Conservation (phyloP, 2,888 invertebrate species). For the Seira sanloemensis region DNA sequence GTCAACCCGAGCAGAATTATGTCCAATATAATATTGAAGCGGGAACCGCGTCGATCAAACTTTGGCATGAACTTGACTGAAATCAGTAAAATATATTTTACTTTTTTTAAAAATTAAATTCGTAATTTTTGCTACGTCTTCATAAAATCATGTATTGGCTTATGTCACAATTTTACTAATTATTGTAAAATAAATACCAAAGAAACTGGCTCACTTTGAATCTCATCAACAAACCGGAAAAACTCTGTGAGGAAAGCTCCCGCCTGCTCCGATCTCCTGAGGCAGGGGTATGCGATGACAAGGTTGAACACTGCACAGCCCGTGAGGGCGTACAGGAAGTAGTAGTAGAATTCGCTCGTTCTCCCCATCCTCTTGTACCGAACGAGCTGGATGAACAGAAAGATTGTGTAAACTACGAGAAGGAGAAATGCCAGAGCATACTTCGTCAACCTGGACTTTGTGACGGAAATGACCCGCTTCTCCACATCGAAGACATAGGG, state of each 20-base stretch:
- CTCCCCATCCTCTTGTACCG: conserved; percentile 14
- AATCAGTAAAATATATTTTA: background rate
- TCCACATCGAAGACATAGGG: conserved; percentile 12
- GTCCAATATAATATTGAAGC: conserved; percentile 22
- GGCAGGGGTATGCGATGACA: conserved; percentile 23
- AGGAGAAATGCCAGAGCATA: background rate
- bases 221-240: conserved; percentile 23
- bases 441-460: background rate
- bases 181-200: background rate
- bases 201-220: conserved; percentile 3
- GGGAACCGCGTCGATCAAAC: conserved; percentile 19
- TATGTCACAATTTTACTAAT: no score
- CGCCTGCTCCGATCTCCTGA: background rate
- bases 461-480: conserved; percentile 9
- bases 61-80: conserved; percentile 38
- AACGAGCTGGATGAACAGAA: conserved; percentile 23
- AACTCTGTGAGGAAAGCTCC: conserved; percentile 36
- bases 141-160: no score
- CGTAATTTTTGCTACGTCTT: no score
- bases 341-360: conserved; percentile 24
- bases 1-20: background rate
- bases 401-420: background rate
- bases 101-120: no score
- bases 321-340: conserved; percentile 19
- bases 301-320: conserved; percentile 8